Base-by-base conservation (phyloP, 2,113 vertebrate genomes). In the Aspidoscelis tigris region DNA sequence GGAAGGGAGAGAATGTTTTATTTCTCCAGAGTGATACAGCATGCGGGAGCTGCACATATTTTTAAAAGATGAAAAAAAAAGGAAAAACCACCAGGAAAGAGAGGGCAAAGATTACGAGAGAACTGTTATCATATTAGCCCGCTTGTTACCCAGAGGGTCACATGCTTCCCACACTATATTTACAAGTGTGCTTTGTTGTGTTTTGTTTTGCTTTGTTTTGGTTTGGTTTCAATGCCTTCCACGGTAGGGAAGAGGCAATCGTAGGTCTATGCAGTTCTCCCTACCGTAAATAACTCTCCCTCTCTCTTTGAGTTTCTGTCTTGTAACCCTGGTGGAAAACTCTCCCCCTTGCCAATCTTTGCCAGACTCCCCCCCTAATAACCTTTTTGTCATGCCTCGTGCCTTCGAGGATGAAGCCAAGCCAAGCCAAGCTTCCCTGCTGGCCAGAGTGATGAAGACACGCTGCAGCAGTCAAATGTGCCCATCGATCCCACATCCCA, bases 31-130 rank as follows among this genome's bases (percentile, higher is more conserved):
- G 88, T 85, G 83, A 91, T 84, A 82, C 91, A 83, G 91, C 94
- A 94, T 94, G 94, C 94, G 91, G 41, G 89, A 90, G 86, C 92
- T 80, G 85, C 81, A 64, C 21, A 41, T 87, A 86, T 90, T 65
- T 90, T 75, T 77, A 53, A 81, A 82, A 84, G 84, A 84, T 79
- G 86, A 81, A 78, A 89, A 61, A 14, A 61, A 61, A 61, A 61
- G 58, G 33, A 33, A 33, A 33, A 82, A 86, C 90, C 89, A 91
- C 75, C 16, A 12, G 73, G 73, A n/a, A 39, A 55, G 58, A 14
- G 43, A 26, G 75, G 55, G 43, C 43, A 73, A 71, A 80, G 77
- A 77, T 84, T 82, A 80, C 90, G 85, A 86, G 86, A 85, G 82
- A 80, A 86, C n/a, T 82, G 26, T 68, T 43, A 41, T 68, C 61